Evolutionary conservation across 2,113 vertebrate species (phyloP), one percentile per base, ranked within the genome.

Genomic region (Entelurus aequoreus): DNA sequence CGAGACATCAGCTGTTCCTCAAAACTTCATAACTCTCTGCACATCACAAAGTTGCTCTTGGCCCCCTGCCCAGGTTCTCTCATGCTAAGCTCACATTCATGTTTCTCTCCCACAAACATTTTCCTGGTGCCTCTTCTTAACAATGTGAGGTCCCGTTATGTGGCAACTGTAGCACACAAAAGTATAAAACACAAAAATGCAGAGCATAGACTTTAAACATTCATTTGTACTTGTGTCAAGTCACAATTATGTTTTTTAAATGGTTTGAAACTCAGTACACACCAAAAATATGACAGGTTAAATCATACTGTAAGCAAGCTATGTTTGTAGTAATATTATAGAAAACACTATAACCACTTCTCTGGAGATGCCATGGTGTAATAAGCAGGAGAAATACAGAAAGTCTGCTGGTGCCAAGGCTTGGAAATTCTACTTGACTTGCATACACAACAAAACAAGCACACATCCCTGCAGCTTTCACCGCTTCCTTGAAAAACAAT

Each of bases 1-100:
- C 63, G 68, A 90, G 80, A 88, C 86, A 88, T 90, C 87, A 91
- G 90, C 90, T 91, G 88, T 87, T 90, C 82, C 83, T 83, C 75
- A 72, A 80, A 28, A 80, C 85, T 88, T 87, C 74, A 85, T 82
- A 86, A 83, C 68, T 77, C 82, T 83, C 83, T 84, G 77, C 72
- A 38, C 72, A 76, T 76, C 64, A 15, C 67, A 58, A 70, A 82
- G 80, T 87, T 89, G 86, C 76, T 86, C 56, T 88, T 90, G 87
- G 88, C 87, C 49, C 56, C 50, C 60, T 60, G 81, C 81, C 86
- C 69, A 10, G 79, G 69, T 54, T 84, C 75, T 88, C 84, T 86
- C 81, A 76, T 86, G 84, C 78, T 85, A 85, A 83, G 82, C 84
- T 87, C 82, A 78, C 81, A 85, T 86, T 82, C 87, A 87, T 83